phyloP scores from a whole-genome alignment of 2,113 vertebrate species.

The Phrynocephalus versicolor region DNA sequence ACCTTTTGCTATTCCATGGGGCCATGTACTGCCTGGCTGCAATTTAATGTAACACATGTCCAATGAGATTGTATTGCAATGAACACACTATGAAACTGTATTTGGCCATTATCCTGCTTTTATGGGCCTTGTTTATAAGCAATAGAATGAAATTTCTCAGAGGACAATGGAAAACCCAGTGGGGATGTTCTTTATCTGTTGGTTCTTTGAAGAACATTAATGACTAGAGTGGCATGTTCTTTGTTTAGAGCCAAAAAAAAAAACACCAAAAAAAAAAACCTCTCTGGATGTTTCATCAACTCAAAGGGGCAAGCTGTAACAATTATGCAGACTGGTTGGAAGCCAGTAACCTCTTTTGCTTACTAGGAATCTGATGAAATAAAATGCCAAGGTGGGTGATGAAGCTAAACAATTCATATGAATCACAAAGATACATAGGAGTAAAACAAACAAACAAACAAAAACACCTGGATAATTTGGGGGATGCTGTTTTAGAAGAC shows the following conservation, averaged over 20 bases:
- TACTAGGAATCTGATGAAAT: background rate
- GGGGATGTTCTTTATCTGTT: background rate
- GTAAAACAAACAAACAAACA: too few species aligned
- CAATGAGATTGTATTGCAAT: slow-evolving; percentile 7
- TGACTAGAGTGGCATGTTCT: background rate
- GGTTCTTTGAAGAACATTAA: background rate
- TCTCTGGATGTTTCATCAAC: slow-evolving; percentile 6
- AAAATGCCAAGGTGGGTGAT: background rate
- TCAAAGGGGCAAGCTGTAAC: background rate
- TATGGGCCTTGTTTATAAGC: slow-evolving; percentile 40
- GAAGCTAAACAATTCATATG: background rate
- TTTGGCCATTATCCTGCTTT: slow-evolving; percentile 53
- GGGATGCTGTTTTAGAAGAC: too few species aligned
- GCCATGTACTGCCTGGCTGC: slow-evolving; percentile 6
- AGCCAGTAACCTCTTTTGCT: background rate
- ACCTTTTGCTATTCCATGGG: background rate
- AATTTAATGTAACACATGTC: slow-evolving; percentile 36
- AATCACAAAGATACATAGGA: background rate
- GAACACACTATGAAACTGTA: slow-evolving; percentile 29
- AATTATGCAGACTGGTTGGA: slow-evolving; percentile 1
- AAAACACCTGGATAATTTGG: background rate
- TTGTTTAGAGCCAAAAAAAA: slow-evolving; percentile 14
- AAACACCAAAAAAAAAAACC: slow-evolving; percentile 3
- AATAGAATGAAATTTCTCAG: slow-evolving; percentile 47
- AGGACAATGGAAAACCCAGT: slow-evolving; percentile 48